Conservation (phyloP, 2,888 invertebrate genomes). For the Amphipoea oculea region DNA sequence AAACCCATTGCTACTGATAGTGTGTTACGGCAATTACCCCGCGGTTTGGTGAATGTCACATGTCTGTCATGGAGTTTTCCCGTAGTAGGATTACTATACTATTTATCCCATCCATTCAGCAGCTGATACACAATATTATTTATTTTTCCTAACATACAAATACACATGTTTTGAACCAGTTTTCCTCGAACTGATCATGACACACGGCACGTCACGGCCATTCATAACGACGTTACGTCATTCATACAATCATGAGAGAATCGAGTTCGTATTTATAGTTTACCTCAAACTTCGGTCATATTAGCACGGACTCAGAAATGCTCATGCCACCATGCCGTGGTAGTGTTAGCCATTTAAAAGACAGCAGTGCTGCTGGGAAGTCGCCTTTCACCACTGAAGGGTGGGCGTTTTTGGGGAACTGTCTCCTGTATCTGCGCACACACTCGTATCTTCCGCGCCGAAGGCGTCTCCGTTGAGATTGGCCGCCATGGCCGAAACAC, state of each 20-base stretch:
- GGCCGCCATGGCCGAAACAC: too few species aligned
- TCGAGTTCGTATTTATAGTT: conserved; percentile 28
- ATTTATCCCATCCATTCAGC: conserved; percentile 16
- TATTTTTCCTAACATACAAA: conserved; percentile 18
- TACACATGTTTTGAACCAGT: conserved; percentile 19
- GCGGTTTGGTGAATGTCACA: not conserved
- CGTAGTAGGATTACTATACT: not conserved
- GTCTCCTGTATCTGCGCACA: not conserved
- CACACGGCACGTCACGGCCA: conserved; percentile 50
- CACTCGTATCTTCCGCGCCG: too few species aligned
- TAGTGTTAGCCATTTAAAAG: not conserved
- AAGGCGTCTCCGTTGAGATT: too few species aligned
- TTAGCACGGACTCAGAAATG: not conserved
- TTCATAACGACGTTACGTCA: conserved; percentile 55
- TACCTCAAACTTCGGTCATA: conserved; percentile 6
- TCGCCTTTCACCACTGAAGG: not conserved
- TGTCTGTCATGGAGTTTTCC: not conserved
- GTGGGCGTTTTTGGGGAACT: not conserved
- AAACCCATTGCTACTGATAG: not conserved
- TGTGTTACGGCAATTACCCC: not conserved
- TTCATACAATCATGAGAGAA: conserved; percentile 15
- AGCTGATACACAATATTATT: conserved; percentile 18
- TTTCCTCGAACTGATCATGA: conserved; percentile 48
- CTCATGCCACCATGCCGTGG: not conserved
- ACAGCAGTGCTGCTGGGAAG: not conserved